phyloP scores from a whole-genome alignment of 2,797 vertebrate species.

The Cryptoblepharus egeriae region DNA sequence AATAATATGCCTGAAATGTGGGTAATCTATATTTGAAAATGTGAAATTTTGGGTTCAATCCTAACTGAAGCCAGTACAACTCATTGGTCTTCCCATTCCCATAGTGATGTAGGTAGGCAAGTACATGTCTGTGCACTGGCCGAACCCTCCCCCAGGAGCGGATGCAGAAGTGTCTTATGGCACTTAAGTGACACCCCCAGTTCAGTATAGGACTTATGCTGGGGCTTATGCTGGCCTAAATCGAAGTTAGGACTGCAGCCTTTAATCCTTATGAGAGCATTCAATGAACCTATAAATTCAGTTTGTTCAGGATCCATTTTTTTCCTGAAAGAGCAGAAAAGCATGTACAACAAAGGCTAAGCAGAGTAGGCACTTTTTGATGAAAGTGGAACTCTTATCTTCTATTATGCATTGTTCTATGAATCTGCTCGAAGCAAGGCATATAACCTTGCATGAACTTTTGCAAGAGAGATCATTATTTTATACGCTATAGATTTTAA shows the following conservation, averaged over 20 bases:
- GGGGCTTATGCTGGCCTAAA: too few species aligned
- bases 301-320: not conserved
- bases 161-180: too few species aligned
- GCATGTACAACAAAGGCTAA: not conserved
- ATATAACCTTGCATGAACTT: conserved; percentile 2
- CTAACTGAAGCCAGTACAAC: too few species aligned
- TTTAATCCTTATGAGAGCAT: conserved; percentile 5
- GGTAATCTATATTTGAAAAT: not conserved
- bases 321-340: conserved; percentile 7
- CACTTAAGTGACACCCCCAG: too few species aligned
- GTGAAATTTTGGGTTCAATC: conserved; percentile 16
- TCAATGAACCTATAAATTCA: not conserved
- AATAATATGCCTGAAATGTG: not conserved
- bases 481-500: conserved; percentile 17
- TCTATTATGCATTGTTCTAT: not conserved
- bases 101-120: too few species aligned
- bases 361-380: not conserved
- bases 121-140: too few species aligned
- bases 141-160: too few species aligned
- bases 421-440: not conserved
- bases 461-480: not conserved
- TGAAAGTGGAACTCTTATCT: conserved; percentile 2
- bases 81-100: too few species aligned
- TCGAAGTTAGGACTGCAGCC: too few species aligned
- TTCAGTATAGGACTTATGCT: too few species aligned